Conservation (phyloP, 2,797 vertebrate species). For the Urocyon cinereoargenteus region DNA sequence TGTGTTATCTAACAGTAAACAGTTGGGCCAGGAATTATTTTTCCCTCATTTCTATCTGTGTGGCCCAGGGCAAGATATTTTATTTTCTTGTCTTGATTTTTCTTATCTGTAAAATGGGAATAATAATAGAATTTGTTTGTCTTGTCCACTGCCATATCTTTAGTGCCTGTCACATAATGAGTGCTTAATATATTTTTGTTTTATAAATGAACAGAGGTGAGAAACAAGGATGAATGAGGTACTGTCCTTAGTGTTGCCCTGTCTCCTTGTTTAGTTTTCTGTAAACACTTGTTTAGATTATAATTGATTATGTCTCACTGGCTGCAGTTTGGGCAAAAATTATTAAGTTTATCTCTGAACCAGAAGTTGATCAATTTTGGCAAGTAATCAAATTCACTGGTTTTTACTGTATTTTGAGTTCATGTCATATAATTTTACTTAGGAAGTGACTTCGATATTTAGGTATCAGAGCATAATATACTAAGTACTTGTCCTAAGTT, state of each 20-base stretch:
- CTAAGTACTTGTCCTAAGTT: conserved; percentile 21
- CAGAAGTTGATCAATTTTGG: not conserved
- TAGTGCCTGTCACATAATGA: not conserved
- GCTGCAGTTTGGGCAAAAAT: conserved; percentile 23
- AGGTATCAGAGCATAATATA: conserved; percentile 34
- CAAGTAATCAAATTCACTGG: not conserved
- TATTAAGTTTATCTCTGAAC: conserved; percentile 26
- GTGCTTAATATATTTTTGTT: not conserved
- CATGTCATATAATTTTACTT: conserved; percentile 25
- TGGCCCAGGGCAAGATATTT: not conserved
- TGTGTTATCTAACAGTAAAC: not conserved
- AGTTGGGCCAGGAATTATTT: not conserved
- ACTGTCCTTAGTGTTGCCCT: not conserved
- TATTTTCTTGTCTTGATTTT: conserved; percentile 43
- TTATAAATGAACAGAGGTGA: not conserved
- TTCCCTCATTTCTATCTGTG: not conserved
- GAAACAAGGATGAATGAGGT: not conserved
- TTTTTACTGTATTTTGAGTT: conserved; percentile 50
- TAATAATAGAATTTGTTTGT: not conserved
- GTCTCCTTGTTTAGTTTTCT: conserved; percentile 4
- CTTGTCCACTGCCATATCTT: not conserved
- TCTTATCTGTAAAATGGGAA: not conserved
- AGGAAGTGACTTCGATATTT: conserved; percentile 46
- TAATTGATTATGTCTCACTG: not conserved
- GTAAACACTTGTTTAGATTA: not conserved